Base-by-base conservation (phyloP, 2,888 invertebrate genomes). In the Palloptera scutellata region DNA sequence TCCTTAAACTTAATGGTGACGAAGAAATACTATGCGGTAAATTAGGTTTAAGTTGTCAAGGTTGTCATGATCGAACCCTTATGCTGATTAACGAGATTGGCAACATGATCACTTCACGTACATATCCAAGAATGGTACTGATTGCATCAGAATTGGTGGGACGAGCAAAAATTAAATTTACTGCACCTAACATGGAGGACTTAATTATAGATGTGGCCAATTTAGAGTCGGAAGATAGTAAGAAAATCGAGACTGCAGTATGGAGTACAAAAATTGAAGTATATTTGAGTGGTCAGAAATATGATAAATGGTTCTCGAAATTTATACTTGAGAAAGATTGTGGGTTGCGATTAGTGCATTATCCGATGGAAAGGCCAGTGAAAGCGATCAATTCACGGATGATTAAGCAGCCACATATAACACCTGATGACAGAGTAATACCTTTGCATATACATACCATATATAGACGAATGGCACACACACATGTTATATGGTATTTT, bases 401-500 rank as follows among this genome's bases (percentile, higher is more conserved):
- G 74, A 82, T 61, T n/a, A 70, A 69, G 10, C 73, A 79, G 68
- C 80, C 82, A 1, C 77, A 69, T 51, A 61, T 82, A 30, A 74
- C 15, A 8, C 67, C 75, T 10, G 67, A 70, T n/a, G 81, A 81
- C 70, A 76, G 82, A 63, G 81, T 81, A 69, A 64, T 52, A 13
- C 55, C 40, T 3, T 13, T 13, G 15, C 4, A n/a, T n/a, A n/a
- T n/a, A n/a, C n/a, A n/a, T n/a, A n/a, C n/a, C n/a, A n/a, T n/a
- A 91, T 90, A 0, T 86, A 89, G 74, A 90, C 93, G 77, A 94
- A 94, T 79, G 94, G 94, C 0, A 88, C n/a, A n/a, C n/a, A 88
- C 67, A 89, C 89, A 72, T 89, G 30, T 30, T 30, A 30, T 30
- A 30, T 30, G n/a, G n/a, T n/a, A n/a, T n/a, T 4, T 30, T 30